phyloP scores from a whole-genome alignment of 2,113 vertebrate genomes.

The Myotis brandtii region DNA sequence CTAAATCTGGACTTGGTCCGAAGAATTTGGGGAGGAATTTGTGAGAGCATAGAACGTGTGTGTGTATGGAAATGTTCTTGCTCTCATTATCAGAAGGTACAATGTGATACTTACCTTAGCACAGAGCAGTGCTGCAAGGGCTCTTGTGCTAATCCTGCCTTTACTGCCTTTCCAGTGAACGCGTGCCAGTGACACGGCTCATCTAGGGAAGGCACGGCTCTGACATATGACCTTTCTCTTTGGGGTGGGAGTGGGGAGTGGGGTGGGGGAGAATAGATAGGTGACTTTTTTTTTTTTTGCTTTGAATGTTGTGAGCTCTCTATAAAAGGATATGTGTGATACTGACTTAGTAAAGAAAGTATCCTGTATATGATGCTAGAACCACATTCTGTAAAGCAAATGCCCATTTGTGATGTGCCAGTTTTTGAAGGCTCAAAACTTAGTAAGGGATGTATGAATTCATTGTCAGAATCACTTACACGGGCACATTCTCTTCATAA shows the following conservation, averaged over 20 bases:
- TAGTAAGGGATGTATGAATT: neutral
- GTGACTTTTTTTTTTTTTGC: neutral
- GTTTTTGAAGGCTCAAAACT: constrained; percentile 7
- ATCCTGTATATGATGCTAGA: neutral
- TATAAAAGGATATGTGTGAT: neutral
- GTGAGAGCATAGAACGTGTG: neutral
- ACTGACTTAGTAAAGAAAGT: neutral
- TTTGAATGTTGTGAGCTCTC: neutral
- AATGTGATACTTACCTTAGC: neutral
- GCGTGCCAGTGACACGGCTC: accelerated
- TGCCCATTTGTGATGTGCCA: neutral
- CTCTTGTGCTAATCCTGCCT: neutral
- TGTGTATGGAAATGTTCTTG: neutral
- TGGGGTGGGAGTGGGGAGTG: neutral
- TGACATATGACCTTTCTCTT: neutral
- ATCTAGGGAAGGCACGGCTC: neutral
- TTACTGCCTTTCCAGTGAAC: neutral
- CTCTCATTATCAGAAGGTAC: neutral
- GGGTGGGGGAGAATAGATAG: neutral
- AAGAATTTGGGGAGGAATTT: constrained; percentile 35
- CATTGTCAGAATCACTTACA: neutral
- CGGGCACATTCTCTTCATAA: neutral
- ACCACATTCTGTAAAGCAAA: neutral
- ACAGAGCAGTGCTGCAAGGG: accelerated
- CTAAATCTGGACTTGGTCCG: neutral